Percentiles rank a stretch among this genome's conserved stretches.
These are phyloP conservation scores for Melanerpes aurifrons DNA, from an alignment of 2,113 vertebrate genomes.

Conservation along the genomic window DNA sequence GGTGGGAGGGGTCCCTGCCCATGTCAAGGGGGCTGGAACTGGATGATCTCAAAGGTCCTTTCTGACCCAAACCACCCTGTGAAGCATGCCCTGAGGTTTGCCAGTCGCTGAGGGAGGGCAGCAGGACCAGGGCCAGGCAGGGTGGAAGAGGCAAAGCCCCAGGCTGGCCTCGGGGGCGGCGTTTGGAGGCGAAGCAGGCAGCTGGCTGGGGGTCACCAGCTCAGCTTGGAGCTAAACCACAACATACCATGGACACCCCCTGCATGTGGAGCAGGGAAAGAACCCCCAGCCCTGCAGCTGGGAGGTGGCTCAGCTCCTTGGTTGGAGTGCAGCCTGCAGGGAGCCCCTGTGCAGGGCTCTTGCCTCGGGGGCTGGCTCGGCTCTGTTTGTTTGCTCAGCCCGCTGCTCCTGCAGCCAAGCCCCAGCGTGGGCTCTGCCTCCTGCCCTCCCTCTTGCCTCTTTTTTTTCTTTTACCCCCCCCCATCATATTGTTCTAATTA, in stretches of 20 bases:
- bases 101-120: background rate
- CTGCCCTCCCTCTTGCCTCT: background rate
- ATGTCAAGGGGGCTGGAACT: no score
- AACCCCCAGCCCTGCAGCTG: background rate
- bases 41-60: no score
- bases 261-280: background rate
- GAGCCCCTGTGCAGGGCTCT: background rate
- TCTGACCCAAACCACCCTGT: no score
- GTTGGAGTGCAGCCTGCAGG: background rate
- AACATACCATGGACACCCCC: background rate
- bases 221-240: rapidly evolving
- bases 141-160: background rate
- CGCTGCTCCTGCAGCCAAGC: background rate
- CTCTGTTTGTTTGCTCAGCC: conserved; percentile 36
- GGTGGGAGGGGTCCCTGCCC: no score
- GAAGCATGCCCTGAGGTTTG: background rate
- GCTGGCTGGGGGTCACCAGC: background rate
- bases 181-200: background rate
- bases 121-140: background rate
- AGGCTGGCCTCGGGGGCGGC: background rate
- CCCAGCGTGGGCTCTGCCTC: background rate
- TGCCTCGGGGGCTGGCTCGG: conserved; percentile 4
- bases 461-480: background rate
- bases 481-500: conserved; percentile 59
- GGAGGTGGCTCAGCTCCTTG: background rate